Evolutionary conservation across 2,797 vertebrate species (phyloP), one percentile per base, ranked within the genome.

Genomic region (Emys orbicularis): DNA sequence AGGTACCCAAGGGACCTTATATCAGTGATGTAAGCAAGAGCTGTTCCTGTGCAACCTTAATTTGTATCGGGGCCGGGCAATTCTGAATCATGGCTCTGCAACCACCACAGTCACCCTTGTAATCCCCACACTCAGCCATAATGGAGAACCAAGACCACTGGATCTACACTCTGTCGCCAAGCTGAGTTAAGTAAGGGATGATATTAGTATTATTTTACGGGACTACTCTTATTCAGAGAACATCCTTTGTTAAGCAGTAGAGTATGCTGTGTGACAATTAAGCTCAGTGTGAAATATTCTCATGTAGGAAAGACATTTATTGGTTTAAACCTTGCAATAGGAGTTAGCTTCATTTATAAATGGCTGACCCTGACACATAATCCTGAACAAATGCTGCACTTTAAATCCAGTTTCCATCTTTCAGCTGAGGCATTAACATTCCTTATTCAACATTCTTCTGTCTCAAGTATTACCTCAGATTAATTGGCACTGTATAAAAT

Each of bases 401-500:
- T 87, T 97, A 95, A 94, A 97, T 96, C 97, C 97, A 87, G 92
- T 91, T 96, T 96, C 82, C 79, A 96, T 95, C 89, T 94, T 97
- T 96, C 91, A 96, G 87, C 90, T 76, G 54, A 94, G 80, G 90
- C 89, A 96, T 97, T 97, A 97, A 90, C 94, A 97, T 97, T 96
- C 97, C 93, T 94, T 95, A 95, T 90, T 93, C 95, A 96, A 92
- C 88, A 92, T 94, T 94, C 79, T 96, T 95, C 89, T 84, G 94
- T 97, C 94, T 96, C 95, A 96, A 97, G 96, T 97, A 97, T 97
- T 98, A 97, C 95, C 90, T 96, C 93, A 96, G 96, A 97, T 97
- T 98, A 98, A 98, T 97, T 98, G 95, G 97, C 95, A 94, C 81
- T 91, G 94, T 95, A 96, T 95, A 95, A 98, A 98, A 97, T 93